These are phyloP conservation scores for Diarsia brunnea DNA, from an alignment of 2,888 invertebrate species.

Conservation along the genomic window DNA sequence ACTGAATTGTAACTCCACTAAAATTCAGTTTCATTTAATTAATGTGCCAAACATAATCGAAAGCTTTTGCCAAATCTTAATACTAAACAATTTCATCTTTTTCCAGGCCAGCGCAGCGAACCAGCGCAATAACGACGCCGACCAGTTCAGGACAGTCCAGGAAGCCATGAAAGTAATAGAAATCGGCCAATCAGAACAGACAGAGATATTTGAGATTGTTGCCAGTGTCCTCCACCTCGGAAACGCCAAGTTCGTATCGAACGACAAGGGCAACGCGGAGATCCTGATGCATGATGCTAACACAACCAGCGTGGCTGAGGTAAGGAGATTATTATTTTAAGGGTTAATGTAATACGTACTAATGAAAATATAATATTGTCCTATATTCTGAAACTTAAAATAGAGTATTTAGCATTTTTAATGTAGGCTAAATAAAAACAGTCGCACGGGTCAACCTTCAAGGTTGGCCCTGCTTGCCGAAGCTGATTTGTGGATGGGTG, in stretches of 20 bases:
- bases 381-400: neutral
- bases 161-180: slow-evolving; percentile 95
- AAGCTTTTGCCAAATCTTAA: slow-evolving; percentile 16
- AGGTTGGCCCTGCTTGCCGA: neutral
- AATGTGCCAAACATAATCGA: slow-evolving; percentile 4
- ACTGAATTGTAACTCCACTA: too few relatives aligned
- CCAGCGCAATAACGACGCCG: slow-evolving; percentile 90
- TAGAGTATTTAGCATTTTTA: too few relatives aligned
- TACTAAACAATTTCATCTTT: neutral
- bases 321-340: slow-evolving; percentile 77
- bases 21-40: too few relatives aligned
- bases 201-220: slow-evolving; percentile 95
- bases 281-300: slow-evolving; percentile 92
- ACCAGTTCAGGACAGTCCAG: slow-evolving; percentile 93
- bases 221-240: slow-evolving; percentile 96
- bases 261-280: slow-evolving; percentile 93
- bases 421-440: neutral
- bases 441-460: neutral
- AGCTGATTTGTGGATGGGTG: neutral
- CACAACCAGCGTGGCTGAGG: slow-evolving; percentile 92
- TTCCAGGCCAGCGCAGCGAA: slow-evolving; percentile 74
- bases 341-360: neutral
- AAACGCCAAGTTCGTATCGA: slow-evolving; percentile 95
- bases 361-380: neutral
- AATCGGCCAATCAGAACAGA: slow-evolving; percentile 93